Percentiles rank a stretch among this genome's conserved stretches.
Conservation (phyloP, 2,113 vertebrate genomes). For the Saccopteryx leptura region DNA sequence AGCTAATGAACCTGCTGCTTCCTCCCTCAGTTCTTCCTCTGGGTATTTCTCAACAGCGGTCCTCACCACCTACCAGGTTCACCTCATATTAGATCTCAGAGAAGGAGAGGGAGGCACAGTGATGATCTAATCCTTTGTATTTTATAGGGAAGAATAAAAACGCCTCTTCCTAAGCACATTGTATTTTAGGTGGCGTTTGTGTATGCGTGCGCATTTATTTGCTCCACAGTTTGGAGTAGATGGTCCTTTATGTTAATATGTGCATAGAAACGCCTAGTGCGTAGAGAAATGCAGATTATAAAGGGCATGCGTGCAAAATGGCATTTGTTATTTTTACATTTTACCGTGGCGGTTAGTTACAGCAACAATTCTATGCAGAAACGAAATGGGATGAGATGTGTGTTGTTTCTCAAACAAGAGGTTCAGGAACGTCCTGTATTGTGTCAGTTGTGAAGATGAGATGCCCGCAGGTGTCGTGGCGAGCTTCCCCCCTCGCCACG, state of each 20-base stretch:
- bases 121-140: neutral
- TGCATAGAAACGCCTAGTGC: neutral
- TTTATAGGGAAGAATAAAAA: neutral
- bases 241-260: neutral
- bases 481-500: neutral
- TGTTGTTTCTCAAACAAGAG: slow-evolving; percentile 4
- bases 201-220: neutral
- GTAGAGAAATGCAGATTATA: neutral
- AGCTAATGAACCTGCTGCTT: neutral
- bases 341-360: slow-evolving; percentile 10
- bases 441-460: neutral
- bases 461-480: neutral
- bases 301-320: neutral
- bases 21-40: neutral
- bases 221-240: neutral
- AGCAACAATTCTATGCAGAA: neutral
- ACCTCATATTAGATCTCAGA: neutral
- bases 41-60: neutral
- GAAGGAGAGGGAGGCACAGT: neutral
- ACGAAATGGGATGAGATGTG: neutral
- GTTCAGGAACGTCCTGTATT: neutral
- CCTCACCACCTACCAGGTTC: neutral
- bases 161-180: neutral
- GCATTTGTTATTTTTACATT: neutral
- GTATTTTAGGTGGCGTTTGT: slow-evolving; percentile 19